Conservation (phyloP, 2,888 invertebrate genomes). For the Pachliopta kotzebuea region DNA sequence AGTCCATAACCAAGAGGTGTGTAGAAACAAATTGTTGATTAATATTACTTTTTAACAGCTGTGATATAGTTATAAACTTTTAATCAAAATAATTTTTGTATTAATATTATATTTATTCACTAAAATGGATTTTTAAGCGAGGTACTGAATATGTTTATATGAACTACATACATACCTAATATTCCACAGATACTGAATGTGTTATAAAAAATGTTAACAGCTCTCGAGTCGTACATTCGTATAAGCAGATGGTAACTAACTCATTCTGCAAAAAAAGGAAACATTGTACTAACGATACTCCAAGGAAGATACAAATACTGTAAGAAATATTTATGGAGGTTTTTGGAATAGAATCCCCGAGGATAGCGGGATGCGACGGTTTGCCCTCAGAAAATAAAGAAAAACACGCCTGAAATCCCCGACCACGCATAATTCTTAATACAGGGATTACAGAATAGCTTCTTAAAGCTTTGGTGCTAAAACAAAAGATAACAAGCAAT, state of each 20-base stretch:
- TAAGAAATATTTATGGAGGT: constrained; percentile 80
- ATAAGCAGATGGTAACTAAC: constrained; percentile 58
- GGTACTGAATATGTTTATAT: no score
- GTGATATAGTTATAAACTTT: no score
- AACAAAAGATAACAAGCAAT: constrained; percentile 75
- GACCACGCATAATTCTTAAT: constrained; percentile 76
- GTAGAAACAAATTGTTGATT: no score
- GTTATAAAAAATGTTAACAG: constrained; percentile 7
- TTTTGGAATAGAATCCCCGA: constrained; percentile 73
- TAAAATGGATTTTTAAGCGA: no score
- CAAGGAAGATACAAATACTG: constrained; percentile 78
- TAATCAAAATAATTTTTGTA: no score
- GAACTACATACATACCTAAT: no score
- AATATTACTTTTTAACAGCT: no score
- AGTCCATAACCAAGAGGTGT: no score
- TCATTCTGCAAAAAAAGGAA: constrained; percentile 57
- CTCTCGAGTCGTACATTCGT: constrained; percentile 32
- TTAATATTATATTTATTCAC: no score
- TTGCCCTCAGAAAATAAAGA: constrained; percentile 66
- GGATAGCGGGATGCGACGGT: constrained; percentile 61
- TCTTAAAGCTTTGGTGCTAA: constrained; percentile 70
- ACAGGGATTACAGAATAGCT: constrained; percentile 74
- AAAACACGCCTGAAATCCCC: constrained; percentile 74
- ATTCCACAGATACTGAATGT: no score
- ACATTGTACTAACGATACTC: constrained; percentile 76